phyloP scores from a whole-genome alignment of 2,888 invertebrate species.

The Epistrophella euchroma region DNA sequence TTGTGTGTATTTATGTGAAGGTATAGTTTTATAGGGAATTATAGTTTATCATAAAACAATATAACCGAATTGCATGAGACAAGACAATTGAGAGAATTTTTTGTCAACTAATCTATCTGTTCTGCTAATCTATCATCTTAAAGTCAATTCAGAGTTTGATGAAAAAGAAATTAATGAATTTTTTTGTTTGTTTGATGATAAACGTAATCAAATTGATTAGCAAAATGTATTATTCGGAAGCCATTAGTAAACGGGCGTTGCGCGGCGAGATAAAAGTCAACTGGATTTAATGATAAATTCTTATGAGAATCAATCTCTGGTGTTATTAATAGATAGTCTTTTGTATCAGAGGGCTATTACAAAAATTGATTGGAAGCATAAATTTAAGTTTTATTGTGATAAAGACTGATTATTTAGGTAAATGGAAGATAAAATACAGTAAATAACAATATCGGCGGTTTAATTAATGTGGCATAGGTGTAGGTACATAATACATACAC shows the following conservation, averaged over 20 bases:
- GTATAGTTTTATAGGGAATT: slow-evolving; percentile 7
- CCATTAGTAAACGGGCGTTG: slow-evolving; percentile 44
- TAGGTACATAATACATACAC: too few species aligned
- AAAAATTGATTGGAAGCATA: neutral
- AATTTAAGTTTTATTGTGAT: neutral
- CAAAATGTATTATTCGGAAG: neutral
- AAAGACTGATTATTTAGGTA: neutral
- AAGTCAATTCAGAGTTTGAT: slow-evolving; percentile 6
- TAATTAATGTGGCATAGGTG: too few species aligned
- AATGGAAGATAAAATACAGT: neutral
- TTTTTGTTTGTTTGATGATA: neutral
- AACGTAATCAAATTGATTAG: neutral
- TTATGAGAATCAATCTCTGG: neutral
- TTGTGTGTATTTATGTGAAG: neutral
- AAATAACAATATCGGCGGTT: too few species aligned
- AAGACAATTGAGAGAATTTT: slow-evolving; percentile 6
- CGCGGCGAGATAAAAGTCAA: slow-evolving; percentile 36
- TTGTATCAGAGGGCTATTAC: neutral
- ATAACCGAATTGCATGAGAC: slow-evolving; percentile 22
- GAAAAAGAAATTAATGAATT: slow-evolving; percentile 28
- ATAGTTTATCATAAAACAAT: slow-evolving; percentile 14
- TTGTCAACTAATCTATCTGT: slow-evolving; percentile 50
- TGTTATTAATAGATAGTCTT: slow-evolving; percentile 5
- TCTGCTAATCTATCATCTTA: slow-evolving; percentile 44
- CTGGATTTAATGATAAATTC: slow-evolving; percentile 47